Evolutionary conservation across 2,113 vertebrate genomes (phyloP).

Genomic region (Solea senegalensis): DNA sequence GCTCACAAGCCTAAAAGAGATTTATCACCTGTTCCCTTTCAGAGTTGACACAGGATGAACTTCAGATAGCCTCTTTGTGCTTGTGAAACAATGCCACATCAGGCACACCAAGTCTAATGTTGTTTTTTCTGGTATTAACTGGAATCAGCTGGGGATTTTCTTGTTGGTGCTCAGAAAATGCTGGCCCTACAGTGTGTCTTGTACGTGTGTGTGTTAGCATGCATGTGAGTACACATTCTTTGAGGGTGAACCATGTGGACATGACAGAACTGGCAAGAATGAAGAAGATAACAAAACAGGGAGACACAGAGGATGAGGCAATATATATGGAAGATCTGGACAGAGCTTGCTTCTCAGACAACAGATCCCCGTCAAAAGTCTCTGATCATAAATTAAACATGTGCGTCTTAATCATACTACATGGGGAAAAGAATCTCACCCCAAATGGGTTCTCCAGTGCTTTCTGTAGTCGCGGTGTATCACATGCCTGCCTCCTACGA

Average conservation of each 20-base stretch:
- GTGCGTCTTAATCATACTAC: slow-evolving; percentile 63
- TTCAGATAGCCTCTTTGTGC: slow-evolving; percentile 52
- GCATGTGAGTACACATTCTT: slow-evolving; percentile 24
- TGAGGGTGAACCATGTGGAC: slow-evolving; percentile 28
- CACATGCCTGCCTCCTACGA: slow-evolving; percentile 38
- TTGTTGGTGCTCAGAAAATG: slow-evolving; percentile 39
- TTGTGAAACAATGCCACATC: slow-evolving; percentile 56
- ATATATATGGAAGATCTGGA: slow-evolving; percentile 62
- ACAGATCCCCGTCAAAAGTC: slow-evolving; percentile 63
- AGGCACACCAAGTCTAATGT: slow-evolving; percentile 40
- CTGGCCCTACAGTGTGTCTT: slow-evolving; percentile 16
- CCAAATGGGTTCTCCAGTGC: slow-evolving; percentile 25
- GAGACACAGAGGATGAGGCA: slow-evolving; percentile 60
- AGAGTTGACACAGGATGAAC: slow-evolving; percentile 55
- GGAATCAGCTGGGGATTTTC: slow-evolving; percentile 65
- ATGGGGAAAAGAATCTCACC: slow-evolving; percentile 39
- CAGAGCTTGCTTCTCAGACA: slow-evolving; percentile 60
- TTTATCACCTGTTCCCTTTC: slow-evolving; percentile 58
- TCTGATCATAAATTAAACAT: slow-evolving; percentile 75
- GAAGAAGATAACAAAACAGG: slow-evolving; percentile 58
- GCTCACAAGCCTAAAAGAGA: slow-evolving; percentile 49
- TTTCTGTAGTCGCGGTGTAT: slow-evolving; percentile 51
- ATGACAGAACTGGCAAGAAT: slow-evolving; percentile 47
- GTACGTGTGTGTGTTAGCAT: neutral
- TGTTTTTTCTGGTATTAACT: slow-evolving; percentile 64